Evolutionary conservation across 2,113 vertebrate genomes (phyloP), one percentile per base, ranked within the genome.

Genomic region (Pogonocichla stellata): DNA sequence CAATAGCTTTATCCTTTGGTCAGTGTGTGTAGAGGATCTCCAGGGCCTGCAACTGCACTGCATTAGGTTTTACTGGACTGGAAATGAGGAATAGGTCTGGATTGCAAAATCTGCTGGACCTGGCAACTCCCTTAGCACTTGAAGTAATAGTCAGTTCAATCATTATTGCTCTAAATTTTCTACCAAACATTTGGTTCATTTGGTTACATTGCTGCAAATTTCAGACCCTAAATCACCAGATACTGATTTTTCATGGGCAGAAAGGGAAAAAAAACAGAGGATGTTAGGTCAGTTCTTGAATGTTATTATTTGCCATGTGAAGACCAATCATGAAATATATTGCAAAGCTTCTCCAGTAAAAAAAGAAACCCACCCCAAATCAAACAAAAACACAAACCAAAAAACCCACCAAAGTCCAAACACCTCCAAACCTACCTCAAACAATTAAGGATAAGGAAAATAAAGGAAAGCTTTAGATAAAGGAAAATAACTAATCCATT

Each of bases 41-140:
- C 28, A 61, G 28, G 19, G 22, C n/a, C 8, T 71, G 12, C 3
- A 72, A 2, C 5, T 66, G 33, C 1, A 45, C 4, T 4, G 2
- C 0, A 0, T 33, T 31, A 33, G 10, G 1, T 25, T 71, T 86
- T 72, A 36, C 6, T 43, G 34, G 14, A 7, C 47, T 74, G 56
- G 23, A 53, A 87, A 71, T 3, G 25, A 57, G 14, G 31, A 73
- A 78, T 66, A 11, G 1, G 2, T 3, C 7, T 10, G 24, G 2
- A 4, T 84, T 6, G 13, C 19, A n/a, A 53, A 70, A 74, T 8
- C 0, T 24, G 18, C 6, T 24, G 18, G 18, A 38, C 13, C 16
- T 5, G 18, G 13, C 6, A 73, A 48, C 14, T 69, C 24, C 3
- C 15, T 60, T 29, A 36, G 4, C 2, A 9, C 4, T 24, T 54